Evolutionary conservation across 2,888 invertebrate genomes (phyloP).

Genomic region (Drosophila kokeensis): DNA sequence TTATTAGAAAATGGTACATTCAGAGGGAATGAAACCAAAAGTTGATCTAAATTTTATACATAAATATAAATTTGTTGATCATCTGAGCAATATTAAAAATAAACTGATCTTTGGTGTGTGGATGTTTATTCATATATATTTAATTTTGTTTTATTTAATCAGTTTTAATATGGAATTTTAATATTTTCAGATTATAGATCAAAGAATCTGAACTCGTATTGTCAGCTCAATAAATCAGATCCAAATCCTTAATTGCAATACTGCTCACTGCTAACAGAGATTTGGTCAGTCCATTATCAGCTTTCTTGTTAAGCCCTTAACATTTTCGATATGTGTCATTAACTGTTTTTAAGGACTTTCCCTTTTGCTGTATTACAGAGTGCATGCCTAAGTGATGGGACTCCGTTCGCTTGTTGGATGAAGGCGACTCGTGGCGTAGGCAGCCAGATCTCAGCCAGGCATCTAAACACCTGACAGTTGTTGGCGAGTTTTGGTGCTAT

Average conservation of each 20-base stretch:
- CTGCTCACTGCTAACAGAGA: neutral
- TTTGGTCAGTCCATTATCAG: neutral
- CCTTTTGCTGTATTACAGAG: neutral
- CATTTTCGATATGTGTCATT: neutral
- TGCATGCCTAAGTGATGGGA: constrained; percentile 12
- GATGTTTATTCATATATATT: neutral
- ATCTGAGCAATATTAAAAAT: too few species aligned
- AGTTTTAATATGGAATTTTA: neutral
- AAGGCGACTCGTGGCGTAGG: constrained; percentile 64
- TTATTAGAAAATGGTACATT: neutral
- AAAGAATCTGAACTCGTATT: neutral
- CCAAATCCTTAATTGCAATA: neutral
- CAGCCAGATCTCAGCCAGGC: constrained; percentile 46
- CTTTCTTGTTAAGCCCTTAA: neutral
- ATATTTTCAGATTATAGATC: neutral
- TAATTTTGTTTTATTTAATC: neutral
- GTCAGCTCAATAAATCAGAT: neutral
- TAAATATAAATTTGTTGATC: too few species aligned
- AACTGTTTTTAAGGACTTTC: neutral
- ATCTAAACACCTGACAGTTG: constrained; percentile 78
- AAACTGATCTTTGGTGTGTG: neutral
- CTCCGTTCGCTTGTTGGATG: constrained; percentile 9
- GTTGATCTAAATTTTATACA: too few species aligned
- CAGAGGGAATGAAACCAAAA: neutral
- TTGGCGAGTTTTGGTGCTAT: constrained; percentile 69